Conservation (phyloP, 2,888 invertebrate genomes). For the Spodoptera exigua region DNA sequence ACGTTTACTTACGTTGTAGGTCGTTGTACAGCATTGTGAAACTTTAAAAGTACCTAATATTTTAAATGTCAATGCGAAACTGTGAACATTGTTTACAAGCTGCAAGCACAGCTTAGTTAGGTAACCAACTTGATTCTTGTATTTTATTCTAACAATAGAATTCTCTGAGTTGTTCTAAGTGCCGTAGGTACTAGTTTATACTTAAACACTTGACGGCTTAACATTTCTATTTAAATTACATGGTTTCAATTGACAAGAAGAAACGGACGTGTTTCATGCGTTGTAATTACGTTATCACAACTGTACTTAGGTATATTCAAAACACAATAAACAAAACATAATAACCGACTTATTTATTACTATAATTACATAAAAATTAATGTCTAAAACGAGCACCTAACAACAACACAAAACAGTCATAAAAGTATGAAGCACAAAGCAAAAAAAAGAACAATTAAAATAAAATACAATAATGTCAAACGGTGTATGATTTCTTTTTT, state of each 20-base stretch:
- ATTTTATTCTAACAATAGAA: conserved; percentile 48
- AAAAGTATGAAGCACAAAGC: conserved; percentile 25
- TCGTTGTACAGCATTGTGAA: conserved; percentile 41
- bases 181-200: conserved; percentile 3
- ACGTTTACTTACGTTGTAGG: conserved; percentile 40
- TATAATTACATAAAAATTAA: too few relatives aligned
- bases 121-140: conserved; percentile 47
- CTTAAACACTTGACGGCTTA: conserved; percentile 1
- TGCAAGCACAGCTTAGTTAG: conserved; percentile 34
- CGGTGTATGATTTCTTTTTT: conserved; percentile 51
- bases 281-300: too few relatives aligned
- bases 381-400: too few relatives aligned
- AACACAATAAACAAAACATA: too few relatives aligned
- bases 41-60: conserved; percentile 50
- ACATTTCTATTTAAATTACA: conserved; percentile 22
- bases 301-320: too few relatives aligned
- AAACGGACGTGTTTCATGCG: too few relatives aligned
- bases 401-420: neutral
- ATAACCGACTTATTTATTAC: too few relatives aligned
- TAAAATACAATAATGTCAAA: conserved; percentile 38
- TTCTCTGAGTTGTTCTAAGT: conserved; percentile 12
- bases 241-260: neutral
- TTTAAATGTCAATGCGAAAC: conserved; percentile 58
- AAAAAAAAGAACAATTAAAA: conserved; percentile 24
- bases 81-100: conserved; percentile 38